Evolutionary conservation across 2,113 vertebrate genomes (phyloP).

Genomic region (Myiozetetes cayanensis): DNA sequence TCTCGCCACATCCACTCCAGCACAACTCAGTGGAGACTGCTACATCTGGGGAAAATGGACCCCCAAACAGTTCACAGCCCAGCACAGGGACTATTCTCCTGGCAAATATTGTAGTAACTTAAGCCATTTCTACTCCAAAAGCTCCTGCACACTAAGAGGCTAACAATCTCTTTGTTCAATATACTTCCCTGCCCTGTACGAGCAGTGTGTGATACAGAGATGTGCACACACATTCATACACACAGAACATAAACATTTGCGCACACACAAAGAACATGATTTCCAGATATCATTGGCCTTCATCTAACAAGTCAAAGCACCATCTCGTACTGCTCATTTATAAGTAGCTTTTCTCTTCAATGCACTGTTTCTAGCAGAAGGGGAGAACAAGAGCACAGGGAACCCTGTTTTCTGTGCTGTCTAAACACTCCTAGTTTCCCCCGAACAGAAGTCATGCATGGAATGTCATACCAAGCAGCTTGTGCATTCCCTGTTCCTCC

Average conservation of each 20-base stretch:
- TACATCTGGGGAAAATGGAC: background rate
- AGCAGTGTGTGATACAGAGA: background rate
- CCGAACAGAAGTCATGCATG: background rate
- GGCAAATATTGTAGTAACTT: background rate
- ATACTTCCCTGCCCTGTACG: accelerated
- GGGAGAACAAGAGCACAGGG: background rate
- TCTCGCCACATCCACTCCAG: background rate
- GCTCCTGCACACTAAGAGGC: background rate
- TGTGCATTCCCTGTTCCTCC: background rate
- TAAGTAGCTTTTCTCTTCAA: background rate
- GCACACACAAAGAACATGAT: background rate
- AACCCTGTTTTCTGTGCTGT: background rate
- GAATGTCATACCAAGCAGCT: background rate
- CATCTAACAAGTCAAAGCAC: background rate
- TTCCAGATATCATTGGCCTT: background rate
- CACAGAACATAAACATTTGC: background rate
- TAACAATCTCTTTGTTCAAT: background rate
- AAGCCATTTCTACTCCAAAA: background rate
- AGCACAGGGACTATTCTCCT: background rate
- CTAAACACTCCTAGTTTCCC: background rate
- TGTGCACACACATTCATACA: background rate
- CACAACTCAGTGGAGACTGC: background rate
- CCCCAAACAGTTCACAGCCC: background rate
- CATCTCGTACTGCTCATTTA: background rate
- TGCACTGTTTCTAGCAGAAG: background rate